Base-by-base conservation (phyloP, 2,113 vertebrate genomes). In the Ondatra zibethicus region DNA sequence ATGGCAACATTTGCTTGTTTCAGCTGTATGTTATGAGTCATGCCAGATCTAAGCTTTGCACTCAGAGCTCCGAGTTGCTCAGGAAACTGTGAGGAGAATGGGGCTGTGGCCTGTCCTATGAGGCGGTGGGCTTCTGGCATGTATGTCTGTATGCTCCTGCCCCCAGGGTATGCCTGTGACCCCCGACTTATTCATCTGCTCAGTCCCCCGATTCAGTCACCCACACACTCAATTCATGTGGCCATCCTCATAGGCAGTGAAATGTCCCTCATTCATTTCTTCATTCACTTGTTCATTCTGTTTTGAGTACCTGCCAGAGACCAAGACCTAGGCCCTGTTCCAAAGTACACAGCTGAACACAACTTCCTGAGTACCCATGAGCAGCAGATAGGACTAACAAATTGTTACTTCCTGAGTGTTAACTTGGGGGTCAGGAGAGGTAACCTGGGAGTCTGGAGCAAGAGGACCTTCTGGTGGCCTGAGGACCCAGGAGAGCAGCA, bases 351-450 rank as follows among this genome's bases (percentile, higher is more conserved):
- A 39, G 45, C 14, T 0, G 25, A 73, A 42, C 76, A 36, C 19
- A n/a, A 42, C 42, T 87, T 39, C 19, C 3, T 19, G n/a, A 29
- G 33, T 19, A 9, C 50, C 63, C 4, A 0, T 0, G 75, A 86
- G 17, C 58, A 80, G 39, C 45, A 23, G 36, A n/a, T 1, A 17
- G 58, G 45, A 65, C 68, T 33, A 50, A 29, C 42, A 31, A 19
- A 21, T 3, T 3, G 4, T 29, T 10, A 70, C 36, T 65, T 25
- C 39, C 52, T 19, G 12, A 55, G 45, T 16, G 21, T 63, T 50
- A 17, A 65, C 33, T 27, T 11, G 21, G 27, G 14, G 55, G 11
- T 7, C 39, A 19, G 19, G 58, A 85, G 47, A 45, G 58, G n/a
- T 61, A 3, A n/a, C 6, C 80, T 27, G 36, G 50, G n/a, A 66